phyloP scores from a whole-genome alignment of 1,140 invertebrate genomes.

The Pararge aegeria region DNA sequence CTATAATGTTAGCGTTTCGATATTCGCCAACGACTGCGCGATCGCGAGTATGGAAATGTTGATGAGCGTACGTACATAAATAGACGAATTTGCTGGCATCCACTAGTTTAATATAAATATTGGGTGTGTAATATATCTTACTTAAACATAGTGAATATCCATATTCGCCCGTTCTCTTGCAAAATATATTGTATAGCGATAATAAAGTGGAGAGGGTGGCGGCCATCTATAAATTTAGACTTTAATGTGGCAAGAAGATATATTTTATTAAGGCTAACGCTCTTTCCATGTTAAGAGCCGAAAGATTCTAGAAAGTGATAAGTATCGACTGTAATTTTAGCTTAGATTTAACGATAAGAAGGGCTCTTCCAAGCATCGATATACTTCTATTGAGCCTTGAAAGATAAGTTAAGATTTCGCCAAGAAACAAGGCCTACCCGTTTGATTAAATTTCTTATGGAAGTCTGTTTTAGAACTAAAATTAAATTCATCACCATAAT shows the following conservation, averaged over 20 bases:
- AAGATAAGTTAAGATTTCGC: not conserved
- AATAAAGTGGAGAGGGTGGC: slow-evolving; percentile 4
- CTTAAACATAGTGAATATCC: slow-evolving; percentile 2
- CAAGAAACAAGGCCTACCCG: not conserved
- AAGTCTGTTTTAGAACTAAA: too few relatives aligned
- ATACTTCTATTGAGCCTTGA: not conserved
- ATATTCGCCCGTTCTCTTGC: slow-evolving; percentile 4
- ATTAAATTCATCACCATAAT: too few relatives aligned
- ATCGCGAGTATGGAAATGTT: too few relatives aligned
- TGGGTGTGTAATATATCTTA: not conserved
- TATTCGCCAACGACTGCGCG: too few relatives aligned
- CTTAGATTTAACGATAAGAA: slow-evolving; percentile 1
- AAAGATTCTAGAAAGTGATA: slow-evolving; percentile 7
- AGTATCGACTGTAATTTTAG: slow-evolving; percentile 4
- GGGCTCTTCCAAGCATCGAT: not conserved
- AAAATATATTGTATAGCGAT: slow-evolving; percentile 14
- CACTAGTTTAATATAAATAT: not conserved
- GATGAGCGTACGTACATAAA: too few relatives aligned
- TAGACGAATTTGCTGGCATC: too few relatives aligned
- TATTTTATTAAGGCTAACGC: slow-evolving; percentile 16
- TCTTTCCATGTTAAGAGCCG: slow-evolving; percentile 10
- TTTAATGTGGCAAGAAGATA: slow-evolving; percentile 13
- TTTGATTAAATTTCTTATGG: too few relatives aligned
- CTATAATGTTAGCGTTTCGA: too few relatives aligned
- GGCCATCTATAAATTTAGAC: slow-evolving; percentile 11